Evolutionary conservation across 2,888 invertebrate genomes (phyloP), one percentile per base, ranked within the genome.

Genomic region (Trachelus troglodyta): DNA sequence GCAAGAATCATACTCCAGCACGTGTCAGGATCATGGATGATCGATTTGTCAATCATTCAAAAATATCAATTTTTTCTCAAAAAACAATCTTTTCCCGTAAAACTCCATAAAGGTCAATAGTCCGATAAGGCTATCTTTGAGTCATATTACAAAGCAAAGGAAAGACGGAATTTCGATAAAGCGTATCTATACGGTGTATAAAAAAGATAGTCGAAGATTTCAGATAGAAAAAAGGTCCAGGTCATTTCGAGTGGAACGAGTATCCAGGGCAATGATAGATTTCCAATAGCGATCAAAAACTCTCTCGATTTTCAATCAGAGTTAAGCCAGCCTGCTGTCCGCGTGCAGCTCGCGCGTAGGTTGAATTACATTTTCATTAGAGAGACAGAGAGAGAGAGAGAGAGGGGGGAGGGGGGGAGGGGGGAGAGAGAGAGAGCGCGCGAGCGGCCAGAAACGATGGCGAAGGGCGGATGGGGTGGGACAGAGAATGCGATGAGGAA

Each of bases 391-490:
- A 56, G 69, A 74, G 74, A 68, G 77, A 56, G n/a, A n/a, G n/a
- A n/a, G n/a, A n/a, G n/a, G n/a, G n/a, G n/a, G n/a, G n/a, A n/a
- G n/a, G n/a, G n/a, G n/a, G n/a, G n/a, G n/a, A n/a, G n/a, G n/a
- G n/a, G 75, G 30, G 75, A 40, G 23, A 40, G 77, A 75, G 35
- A 74, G 69, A 34, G 35, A 74, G 69, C n/a, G n/a, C n/a, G n/a
- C n/a, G n/a, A 12, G 12, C 73, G 56, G n/a, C 68, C 74, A 77
- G 68, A 35, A 69, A 77, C 74, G 71, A 74, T 73, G 34, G 69
- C 77, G 74, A 81, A 79, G 76, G 74, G 76, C 34, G 77, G 34
- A 34, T 69, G 23, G 75, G 69, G 77, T 76, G 34, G 75, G 77
- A 77, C 68, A 31, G 73, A 34, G 40, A 56, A 34, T 40, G 76